Percentiles rank a stretch among this genome's conserved stretches.
phyloP scores from a whole-genome alignment of 2,888 invertebrate species.

The Taphrorychus bicolor region DNA sequence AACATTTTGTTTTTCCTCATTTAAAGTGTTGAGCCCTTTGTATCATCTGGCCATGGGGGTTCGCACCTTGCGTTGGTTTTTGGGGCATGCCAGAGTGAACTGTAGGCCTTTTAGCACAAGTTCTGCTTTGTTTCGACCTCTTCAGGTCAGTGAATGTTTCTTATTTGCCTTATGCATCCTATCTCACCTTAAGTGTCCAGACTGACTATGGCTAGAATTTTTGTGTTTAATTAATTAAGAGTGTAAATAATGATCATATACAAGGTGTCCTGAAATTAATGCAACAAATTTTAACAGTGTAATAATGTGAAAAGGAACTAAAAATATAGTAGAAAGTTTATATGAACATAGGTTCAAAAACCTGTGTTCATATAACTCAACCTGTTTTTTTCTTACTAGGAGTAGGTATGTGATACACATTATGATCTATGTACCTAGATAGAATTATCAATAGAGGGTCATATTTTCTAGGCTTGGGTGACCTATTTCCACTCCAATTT shows the following conservation, averaged over 20 bases:
- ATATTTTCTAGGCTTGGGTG: no score
- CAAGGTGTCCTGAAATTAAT: neutral
- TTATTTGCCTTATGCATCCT: constrained; percentile 32
- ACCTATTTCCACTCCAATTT: no score
- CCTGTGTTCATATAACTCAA: no score
- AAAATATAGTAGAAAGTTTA: no score
- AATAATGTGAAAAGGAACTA: no score
- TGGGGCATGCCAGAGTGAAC: constrained; percentile 55
- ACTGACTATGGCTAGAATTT: neutral
- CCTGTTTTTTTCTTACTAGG: no score
- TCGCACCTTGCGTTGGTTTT: constrained; percentile 49
- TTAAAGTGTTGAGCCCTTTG: constrained; percentile 47
- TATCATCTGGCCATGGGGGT: constrained; percentile 34
- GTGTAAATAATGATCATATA: neutral
- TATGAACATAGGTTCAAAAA: no score
- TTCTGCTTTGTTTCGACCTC: constrained; percentile 49
- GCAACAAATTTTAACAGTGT: no score
- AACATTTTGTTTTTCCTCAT: constrained; percentile 46
- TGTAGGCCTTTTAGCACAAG: constrained; percentile 47
- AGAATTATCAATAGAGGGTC: no score
- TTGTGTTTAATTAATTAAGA: neutral
- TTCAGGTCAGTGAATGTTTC: constrained; percentile 58
- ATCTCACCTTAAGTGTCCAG: neutral
- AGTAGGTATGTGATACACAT: no score
- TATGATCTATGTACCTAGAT: no score